Base-by-base conservation (phyloP, 2,797 vertebrate genomes). In the Lates japonicus region DNA sequence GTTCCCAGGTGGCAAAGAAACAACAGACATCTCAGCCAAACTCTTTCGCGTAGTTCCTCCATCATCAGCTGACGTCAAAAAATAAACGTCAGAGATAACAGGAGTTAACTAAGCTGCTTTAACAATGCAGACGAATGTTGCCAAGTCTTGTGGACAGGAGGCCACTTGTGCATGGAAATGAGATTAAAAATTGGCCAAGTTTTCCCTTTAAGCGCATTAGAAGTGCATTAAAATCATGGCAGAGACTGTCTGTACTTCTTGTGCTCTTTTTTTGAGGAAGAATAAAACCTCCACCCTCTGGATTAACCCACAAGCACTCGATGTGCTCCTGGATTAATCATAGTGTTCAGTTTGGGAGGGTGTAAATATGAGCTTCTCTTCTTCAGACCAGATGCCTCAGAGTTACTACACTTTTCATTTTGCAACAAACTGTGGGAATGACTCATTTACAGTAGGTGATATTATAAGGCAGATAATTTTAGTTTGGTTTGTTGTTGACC, bases 51-150 rank as follows among this genome's bases (percentile, higher is more conserved):
- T 57, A 22, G 52, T n/a, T 78, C 68, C 42, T 81, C 46, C 70
- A 67, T 79, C 80, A 61, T 48, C 68, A 11, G 6, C 57, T 81
- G 80, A 85, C 80, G 73, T 77, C 41, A 48, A 48, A 48, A 62
- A 3, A 33, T 65, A 13, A 5, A 66, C 62, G 64, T 87, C 82
- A 81, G 58, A 2, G 39, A 17, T 19, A 65, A 52, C 57, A 65
- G 48, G 70, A 63, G 42, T 74, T 46, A 68, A 51, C 31, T 54
- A 44, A 75, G 60, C 69, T 25, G 58, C 55, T 68, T 81, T 51
- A 74, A 67, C 67, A 62, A 76, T 75, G 44, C 61, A 17, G 16
- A 62, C 41, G 2, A 29, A 6, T 8, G 57, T 35, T 70, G 66
- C 66, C 78, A 65, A 55, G 74, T 66, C 60, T 25, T 46, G 19